These are phyloP conservation scores for Tribolium madens DNA, from an alignment of 1,140 invertebrate genomes.

Conservation along the genomic window DNA sequence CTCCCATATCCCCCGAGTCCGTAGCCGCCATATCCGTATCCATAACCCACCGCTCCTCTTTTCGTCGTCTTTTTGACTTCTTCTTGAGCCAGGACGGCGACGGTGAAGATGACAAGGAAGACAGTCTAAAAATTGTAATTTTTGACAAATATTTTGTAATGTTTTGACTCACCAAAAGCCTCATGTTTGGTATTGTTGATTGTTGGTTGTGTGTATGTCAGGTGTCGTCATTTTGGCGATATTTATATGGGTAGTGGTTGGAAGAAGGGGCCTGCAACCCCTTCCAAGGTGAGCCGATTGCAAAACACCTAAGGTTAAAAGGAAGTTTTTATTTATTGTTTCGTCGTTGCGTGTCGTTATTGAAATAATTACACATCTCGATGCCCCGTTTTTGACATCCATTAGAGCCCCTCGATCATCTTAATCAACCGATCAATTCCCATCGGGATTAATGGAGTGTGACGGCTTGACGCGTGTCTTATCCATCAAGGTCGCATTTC, in stretches of 20 bases:
- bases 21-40: constrained; percentile 51
- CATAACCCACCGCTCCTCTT: constrained; percentile 50
- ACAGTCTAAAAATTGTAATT: constrained; percentile 7
- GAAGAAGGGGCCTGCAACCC: constrained; percentile 21
- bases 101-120: neutral
- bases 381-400: constrained; percentile 14
- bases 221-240: neutral
- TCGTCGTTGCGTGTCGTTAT: constrained; percentile 39
- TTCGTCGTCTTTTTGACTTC: constrained; percentile 45
- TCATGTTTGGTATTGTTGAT: constrained; percentile 27
- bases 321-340: constrained; percentile 46
- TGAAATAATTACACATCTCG: constrained; percentile 43
- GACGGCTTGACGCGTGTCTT: constrained; percentile 8
- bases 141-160: neutral
- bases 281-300: constrained; percentile 25
- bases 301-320: constrained; percentile 39
- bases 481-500: constrained; percentile 12
- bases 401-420: constrained; percentile 1
- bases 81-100: constrained; percentile 3
- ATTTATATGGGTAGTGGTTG: constrained; percentile 6
- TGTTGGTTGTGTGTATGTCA: constrained; percentile 20
- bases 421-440: constrained; percentile 13
- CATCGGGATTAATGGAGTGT: constrained; percentile 12
- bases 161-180: constrained; percentile 12
- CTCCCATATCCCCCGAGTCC: constrained; percentile 44